Percentiles rank a stretch among this genome's conserved stretches.
Conservation (phyloP, 2,797 vertebrate species). For the Chiroxiphia lanceolata region DNA sequence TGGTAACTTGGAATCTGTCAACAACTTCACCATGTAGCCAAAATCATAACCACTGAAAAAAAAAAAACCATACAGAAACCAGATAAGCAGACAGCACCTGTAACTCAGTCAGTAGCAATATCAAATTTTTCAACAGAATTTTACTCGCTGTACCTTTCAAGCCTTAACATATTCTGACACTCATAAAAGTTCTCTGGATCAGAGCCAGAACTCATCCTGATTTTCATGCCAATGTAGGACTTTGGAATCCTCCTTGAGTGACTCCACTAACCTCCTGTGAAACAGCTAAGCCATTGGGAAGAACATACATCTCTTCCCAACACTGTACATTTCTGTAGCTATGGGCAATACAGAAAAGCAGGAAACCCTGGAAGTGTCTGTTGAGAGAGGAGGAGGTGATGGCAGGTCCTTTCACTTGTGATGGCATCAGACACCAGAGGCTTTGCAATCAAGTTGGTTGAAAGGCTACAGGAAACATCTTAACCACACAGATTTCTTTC, state of each 20-base stretch:
- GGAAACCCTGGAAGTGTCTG: neutral
- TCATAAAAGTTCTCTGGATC: neutral
- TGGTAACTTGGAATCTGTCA: conserved; percentile 93
- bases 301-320: neutral
- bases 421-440: neutral
- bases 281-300: neutral
- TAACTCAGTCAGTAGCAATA: fast-evolving
- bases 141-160: neutral
- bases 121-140: neutral
- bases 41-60: conserved; percentile 93
- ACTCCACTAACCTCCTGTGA: neutral
- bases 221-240: fast-evolving
- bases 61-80: neutral
- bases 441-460: neutral
- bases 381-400: neutral
- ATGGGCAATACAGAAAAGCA: neutral
- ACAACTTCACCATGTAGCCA: conserved; percentile 96
- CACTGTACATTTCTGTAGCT: neutral
- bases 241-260: neutral
- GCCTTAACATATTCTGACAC: neutral
- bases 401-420: neutral
- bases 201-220: neutral
- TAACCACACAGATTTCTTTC: neutral
- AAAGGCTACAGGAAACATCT: neutral
- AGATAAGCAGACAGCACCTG: neutral